These are phyloP conservation scores for Amblyjoppa proteus DNA, from an alignment of 2,888 invertebrate species.

Conservation along the genomic window DNA sequence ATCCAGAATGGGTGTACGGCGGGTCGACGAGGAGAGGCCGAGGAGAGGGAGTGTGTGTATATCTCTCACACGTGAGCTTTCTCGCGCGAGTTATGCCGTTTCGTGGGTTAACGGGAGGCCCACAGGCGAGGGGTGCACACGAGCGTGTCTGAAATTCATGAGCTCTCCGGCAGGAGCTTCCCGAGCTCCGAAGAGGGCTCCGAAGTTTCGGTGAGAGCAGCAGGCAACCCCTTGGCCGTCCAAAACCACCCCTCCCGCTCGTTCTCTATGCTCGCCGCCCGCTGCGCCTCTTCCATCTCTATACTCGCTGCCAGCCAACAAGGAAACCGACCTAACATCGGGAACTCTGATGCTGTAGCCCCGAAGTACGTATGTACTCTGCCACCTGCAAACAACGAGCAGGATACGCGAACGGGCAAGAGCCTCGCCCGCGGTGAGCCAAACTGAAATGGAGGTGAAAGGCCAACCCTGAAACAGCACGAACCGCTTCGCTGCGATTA, in stretches of 20 bases:
- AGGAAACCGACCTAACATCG: slow-evolving; percentile 47
- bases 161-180: slow-evolving; percentile 66
- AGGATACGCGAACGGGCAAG: slow-evolving; percentile 56
- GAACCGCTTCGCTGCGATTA: slow-evolving; percentile 15
- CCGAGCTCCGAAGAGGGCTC: slow-evolving; percentile 63
- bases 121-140: slow-evolving; percentile 56
- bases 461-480: slow-evolving; percentile 39
- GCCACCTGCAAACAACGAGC: slow-evolving; percentile 56
- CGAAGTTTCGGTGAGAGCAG: slow-evolving; percentile 65
- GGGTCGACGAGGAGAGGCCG: no score
- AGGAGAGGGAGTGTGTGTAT: not conserved
- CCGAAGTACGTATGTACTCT: slow-evolving; percentile 43
- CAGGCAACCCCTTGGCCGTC: slow-evolving; percentile 35
- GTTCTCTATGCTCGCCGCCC: slow-evolving; percentile 5
- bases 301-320: slow-evolving; percentile 16
- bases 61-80: slow-evolving; percentile 41
- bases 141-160: slow-evolving; percentile 76
- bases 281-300: slow-evolving; percentile 22
- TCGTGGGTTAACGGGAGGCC: slow-evolving; percentile 59
- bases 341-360: slow-evolving; percentile 35
- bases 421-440: slow-evolving; percentile 50
- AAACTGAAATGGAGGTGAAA: slow-evolving; percentile 52
- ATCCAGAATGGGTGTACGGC: slow-evolving; percentile 24
- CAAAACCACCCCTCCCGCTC: slow-evolving; percentile 1
- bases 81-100: slow-evolving; percentile 60